phyloP scores from a whole-genome alignment of 2,113 vertebrate genomes.

The Ceratotherium simum region DNA sequence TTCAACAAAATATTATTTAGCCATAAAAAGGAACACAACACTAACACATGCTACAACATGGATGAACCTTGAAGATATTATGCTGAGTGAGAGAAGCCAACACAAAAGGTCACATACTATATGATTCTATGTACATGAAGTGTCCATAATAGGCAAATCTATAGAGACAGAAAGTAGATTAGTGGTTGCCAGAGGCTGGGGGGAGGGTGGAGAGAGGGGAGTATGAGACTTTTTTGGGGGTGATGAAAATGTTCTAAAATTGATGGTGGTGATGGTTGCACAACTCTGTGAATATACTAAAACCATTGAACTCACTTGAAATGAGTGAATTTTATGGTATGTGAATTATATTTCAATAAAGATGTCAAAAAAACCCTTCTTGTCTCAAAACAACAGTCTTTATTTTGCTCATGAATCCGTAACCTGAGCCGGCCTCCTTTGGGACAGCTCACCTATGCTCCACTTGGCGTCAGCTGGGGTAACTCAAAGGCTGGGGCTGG shows the following conservation, averaged over 20 bases:
- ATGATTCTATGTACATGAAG: background rate
- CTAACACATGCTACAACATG: fast-evolving
- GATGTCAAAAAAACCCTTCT: conserved; percentile 51
- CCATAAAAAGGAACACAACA: background rate
- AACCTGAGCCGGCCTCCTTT: background rate
- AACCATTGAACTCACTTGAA: conserved; percentile 26
- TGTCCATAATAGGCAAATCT: background rate
- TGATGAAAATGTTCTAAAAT: background rate
- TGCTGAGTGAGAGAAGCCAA: background rate
- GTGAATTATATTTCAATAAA: conserved; percentile 65
- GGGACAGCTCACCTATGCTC: conserved; percentile 12
- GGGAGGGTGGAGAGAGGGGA: background rate
- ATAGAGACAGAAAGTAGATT: background rate
- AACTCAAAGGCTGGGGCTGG: background rate
- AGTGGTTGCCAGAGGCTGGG: background rate
- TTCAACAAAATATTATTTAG: background rate
- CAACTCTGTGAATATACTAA: conserved; percentile 6
- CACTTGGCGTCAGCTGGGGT: background rate
- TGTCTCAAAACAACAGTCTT: conserved; percentile 44
- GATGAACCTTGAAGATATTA: background rate
- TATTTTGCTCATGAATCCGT: conserved; percentile 14
- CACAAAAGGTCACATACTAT: background rate
- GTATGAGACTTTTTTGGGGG: background rate
- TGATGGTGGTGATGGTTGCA: background rate
- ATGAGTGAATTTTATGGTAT: conserved; percentile 30